Evolutionary conservation across 1,140 invertebrate species (phyloP).

Genomic region (Conus ventricosus): DNA sequence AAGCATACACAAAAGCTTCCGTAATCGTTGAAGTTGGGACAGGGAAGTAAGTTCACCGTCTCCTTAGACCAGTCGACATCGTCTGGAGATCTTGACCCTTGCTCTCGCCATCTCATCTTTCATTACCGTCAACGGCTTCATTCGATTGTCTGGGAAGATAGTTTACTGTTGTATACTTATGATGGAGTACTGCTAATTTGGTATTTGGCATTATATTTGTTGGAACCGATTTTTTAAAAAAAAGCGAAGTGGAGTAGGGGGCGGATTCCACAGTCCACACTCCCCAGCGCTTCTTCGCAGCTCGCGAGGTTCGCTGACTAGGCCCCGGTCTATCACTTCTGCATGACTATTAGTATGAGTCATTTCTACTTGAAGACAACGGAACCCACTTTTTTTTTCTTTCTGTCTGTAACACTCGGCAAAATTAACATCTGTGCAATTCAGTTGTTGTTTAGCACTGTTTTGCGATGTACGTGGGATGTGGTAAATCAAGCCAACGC

Average conservation of each 20-base stretch:
- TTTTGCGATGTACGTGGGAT: not conserved
- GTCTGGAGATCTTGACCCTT: not conserved
- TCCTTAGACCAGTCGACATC: not conserved
- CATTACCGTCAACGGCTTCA: not conserved
- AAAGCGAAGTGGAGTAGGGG: not conserved
- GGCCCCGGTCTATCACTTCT: not conserved
- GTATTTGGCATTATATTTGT: not conserved
- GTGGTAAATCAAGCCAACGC: not conserved
- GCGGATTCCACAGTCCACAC: not conserved
- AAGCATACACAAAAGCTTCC: not conserved
- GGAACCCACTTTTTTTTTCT: not conserved
- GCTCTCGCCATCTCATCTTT: slow-evolving; percentile 3
- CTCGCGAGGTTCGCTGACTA: not conserved
- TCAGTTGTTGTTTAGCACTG: not conserved
- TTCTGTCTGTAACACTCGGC: no score
- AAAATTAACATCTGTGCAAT: no score
- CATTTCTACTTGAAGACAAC: not conserved
- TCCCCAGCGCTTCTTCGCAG: not conserved
- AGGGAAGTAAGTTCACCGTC: slow-evolving; percentile 1
- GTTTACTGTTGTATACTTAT: no score
- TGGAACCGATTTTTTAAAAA: not conserved
- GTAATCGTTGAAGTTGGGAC: not conserved
- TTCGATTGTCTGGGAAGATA: not conserved
- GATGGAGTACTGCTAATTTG: no score
- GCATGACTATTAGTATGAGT: slow-evolving; percentile 4